phyloP scores from a whole-genome alignment of 2,113 vertebrate genomes.

The Tympanuchus pallidicinctus region DNA sequence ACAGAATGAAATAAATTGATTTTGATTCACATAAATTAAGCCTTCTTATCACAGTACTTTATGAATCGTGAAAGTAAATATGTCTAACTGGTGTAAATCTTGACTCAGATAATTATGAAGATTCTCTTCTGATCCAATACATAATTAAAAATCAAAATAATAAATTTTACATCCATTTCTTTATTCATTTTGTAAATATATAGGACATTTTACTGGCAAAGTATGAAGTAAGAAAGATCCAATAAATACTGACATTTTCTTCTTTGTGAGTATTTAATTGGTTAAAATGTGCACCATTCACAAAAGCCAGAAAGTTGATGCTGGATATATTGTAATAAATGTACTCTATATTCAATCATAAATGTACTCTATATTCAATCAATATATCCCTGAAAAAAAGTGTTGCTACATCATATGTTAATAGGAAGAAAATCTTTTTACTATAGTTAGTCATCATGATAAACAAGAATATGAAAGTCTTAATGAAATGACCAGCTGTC shows the following conservation, averaged over 20 bases:
- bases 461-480: conserved; percentile 81
- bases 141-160: conserved; percentile 54
- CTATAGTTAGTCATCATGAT: conserved; percentile 76
- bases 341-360: conserved; percentile 73
- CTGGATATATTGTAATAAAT: conserved; percentile 83
- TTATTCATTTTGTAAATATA: conserved; percentile 75
- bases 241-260: conserved; percentile 76
- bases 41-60: not conserved
- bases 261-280: conserved; percentile 80
- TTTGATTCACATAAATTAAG: not conserved
- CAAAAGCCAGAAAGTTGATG: conserved; percentile 65
- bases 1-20: not conserved
- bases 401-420: conserved; percentile 72
- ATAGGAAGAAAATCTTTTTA: conserved; percentile 78
- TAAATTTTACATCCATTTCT: conserved; percentile 68
- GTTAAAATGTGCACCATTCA: conserved; percentile 69
- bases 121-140: not conserved
- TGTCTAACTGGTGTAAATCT: not conserved
- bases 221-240: conserved; percentile 59
- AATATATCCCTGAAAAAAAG: conserved; percentile 73
- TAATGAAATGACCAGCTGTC: conserved; percentile 82
- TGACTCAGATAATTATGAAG: not conserved
- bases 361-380: conserved; percentile 74
- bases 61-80: not conserved
- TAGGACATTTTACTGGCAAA: conserved; percentile 66